Percentiles rank a stretch among this genome's conserved stretches.
Evolutionary conservation across 2,888 invertebrate species (phyloP).

Genomic region (Eupithecia inturbata): DNA sequence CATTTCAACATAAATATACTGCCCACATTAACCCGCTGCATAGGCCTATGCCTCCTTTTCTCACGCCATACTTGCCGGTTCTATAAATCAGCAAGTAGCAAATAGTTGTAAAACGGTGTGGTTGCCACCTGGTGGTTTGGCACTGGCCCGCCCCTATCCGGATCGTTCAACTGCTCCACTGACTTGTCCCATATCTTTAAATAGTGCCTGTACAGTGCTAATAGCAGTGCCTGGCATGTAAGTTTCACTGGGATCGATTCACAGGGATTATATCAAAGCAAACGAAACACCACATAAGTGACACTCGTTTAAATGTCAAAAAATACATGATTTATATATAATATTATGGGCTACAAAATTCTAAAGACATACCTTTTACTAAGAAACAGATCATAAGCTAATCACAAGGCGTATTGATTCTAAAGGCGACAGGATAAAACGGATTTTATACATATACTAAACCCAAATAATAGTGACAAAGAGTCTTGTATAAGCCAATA

Average conservation of each 20-base stretch:
- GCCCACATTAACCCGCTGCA: background rate
- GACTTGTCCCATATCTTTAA: constrained; percentile 70
- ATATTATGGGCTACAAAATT: background rate
- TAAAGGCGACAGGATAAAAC: background rate
- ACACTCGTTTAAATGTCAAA: background rate
- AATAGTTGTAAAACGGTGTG: constrained; percentile 51
- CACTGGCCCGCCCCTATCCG: constrained; percentile 46
- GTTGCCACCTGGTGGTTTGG: constrained; percentile 65
- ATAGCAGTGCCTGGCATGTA: constrained; percentile 8
- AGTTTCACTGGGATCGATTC: constrained; percentile 20
- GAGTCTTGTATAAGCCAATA: constrained; percentile 42
- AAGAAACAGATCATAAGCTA: background rate
- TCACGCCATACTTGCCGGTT: background rate
- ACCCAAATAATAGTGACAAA: background rate
- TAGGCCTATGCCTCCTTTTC: background rate
- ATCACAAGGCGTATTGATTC: background rate
- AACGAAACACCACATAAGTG: background rate
- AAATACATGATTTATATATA: background rate
- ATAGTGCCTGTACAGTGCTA: constrained; percentile 56
- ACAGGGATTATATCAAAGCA: background rate
- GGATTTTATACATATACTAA: background rate
- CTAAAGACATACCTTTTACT: background rate
- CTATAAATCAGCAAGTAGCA: constrained; percentile 24
- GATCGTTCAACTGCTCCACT: constrained; percentile 60
- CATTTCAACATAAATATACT: background rate